These are phyloP conservation scores for Hoplodrina blanda DNA, from an alignment of 2,888 invertebrate genomes.

Conservation along the genomic window DNA sequence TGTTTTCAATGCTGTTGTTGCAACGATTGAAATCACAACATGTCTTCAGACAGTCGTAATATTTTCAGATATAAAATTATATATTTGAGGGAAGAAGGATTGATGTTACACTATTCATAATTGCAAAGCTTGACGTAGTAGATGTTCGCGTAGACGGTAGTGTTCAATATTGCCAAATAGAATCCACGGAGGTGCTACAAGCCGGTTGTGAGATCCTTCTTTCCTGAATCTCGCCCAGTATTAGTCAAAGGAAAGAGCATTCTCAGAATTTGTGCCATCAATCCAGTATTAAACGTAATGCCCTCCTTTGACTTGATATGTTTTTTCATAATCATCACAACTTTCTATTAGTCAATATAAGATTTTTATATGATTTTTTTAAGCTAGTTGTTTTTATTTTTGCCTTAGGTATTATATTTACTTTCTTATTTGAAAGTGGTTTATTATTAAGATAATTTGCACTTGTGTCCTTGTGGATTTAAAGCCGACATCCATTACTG, in stretches of 20 bases:
- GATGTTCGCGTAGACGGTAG: conserved; percentile 61
- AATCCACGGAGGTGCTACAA: conserved; percentile 84
- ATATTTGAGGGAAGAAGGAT: conserved; percentile 85
- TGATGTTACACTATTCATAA: conserved; percentile 68
- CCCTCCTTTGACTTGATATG: conserved; percentile 85
- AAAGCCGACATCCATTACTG: conserved; percentile 77
- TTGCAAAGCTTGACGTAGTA: conserved; percentile 44
- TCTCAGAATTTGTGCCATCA: conserved; percentile 88
- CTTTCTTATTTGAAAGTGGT: conserved; percentile 89
- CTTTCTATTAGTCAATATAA: conserved; percentile 89
- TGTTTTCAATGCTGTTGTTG: conserved; percentile 74
- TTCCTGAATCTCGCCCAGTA: conserved; percentile 87
- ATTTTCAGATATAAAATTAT: conserved; percentile 80
- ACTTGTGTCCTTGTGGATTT: conserved; percentile 91
- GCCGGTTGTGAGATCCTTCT: conserved; percentile 90
- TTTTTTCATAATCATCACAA: conserved; percentile 88
- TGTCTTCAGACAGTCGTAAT: conserved; percentile 79
- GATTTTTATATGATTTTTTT: conserved; percentile 88
- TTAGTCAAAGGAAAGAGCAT: conserved; percentile 88
- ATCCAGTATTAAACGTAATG: conserved; percentile 88
- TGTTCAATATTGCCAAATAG: conserved; percentile 78
- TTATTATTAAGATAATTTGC: conserved; percentile 86
- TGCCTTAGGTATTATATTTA: conserved; percentile 87
- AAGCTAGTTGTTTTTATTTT: conserved; percentile 89
- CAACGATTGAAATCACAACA: conserved; percentile 82